Evolutionary conservation across 2,113 vertebrate species (phyloP).

Genomic region (Triplophysa dalaica): DNA sequence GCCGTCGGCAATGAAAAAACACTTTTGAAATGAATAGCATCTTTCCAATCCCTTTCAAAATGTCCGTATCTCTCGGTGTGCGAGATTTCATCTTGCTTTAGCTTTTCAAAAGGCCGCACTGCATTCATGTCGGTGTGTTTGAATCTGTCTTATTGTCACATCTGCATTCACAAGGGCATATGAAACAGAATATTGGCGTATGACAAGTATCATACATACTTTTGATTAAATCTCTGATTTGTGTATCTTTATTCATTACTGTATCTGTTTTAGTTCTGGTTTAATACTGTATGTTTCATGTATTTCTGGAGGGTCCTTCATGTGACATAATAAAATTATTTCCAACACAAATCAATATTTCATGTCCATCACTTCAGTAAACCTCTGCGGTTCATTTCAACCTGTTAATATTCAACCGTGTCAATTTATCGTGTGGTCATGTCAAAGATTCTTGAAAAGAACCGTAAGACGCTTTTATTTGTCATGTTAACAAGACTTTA

Average conservation of each 20-base stretch:
- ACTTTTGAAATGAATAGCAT: conserved; percentile 61
- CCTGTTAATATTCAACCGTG: not conserved
- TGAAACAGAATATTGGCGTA: conserved; percentile 13
- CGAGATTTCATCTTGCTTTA: conserved; percentile 50
- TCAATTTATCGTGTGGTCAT: too few species aligned
- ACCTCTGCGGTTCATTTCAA: not conserved
- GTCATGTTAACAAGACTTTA: conserved; percentile 52
- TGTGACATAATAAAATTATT: not conserved
- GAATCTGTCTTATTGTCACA: conserved; percentile 43
- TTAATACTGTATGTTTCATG: not conserved
- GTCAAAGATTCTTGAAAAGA: too few species aligned
- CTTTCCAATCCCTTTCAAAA: conserved; percentile 64
- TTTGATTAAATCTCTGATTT: not conserved
- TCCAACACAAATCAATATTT: too few species aligned
- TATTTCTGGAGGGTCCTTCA: not conserved
- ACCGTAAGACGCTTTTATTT: conserved; percentile 47
- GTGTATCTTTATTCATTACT: not conserved
- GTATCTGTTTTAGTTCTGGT: not conserved
- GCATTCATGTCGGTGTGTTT: conserved; percentile 33
- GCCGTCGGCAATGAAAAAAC: conserved; percentile 60
- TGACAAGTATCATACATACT: not conserved
- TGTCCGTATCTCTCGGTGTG: conserved; percentile 47
- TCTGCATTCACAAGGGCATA: conserved; percentile 24
- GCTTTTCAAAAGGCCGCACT: conserved; percentile 30
- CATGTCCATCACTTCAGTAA: too few species aligned